Evolutionary conservation across 1,140 invertebrate genomes (phyloP), one percentile per base, ranked within the genome.

Genomic region (Drosophila lowei): DNA sequence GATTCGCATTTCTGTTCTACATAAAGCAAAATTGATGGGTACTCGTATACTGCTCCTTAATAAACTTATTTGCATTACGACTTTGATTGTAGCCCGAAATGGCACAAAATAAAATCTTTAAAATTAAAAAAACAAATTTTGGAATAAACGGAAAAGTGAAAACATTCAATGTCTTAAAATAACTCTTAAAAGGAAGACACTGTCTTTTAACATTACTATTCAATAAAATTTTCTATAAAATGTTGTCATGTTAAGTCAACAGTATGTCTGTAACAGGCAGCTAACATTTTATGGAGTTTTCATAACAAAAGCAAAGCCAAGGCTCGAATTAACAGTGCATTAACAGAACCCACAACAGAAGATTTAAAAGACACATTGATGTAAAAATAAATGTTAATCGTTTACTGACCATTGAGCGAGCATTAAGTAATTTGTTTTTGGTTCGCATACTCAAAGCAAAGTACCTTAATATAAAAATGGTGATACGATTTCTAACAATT

Each of bases 211-310:
- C 23, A 55, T n/a, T 9, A 13, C 30, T 16, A 42, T 11, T 8
- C 64, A 38, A 30, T 23, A 52, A 71, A 58, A 54, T 34, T 6
- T 38, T 38, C 3, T 13, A 11, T 34, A 4, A 7, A 30, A 30
- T 30, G 2, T 30, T 7, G 28, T 8, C 6, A 11, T 34, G 9
- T 11, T 34, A 34, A 34, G 9, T 23, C 6, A 43, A 42, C 53
- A 47, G 52, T 23, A 2, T 16, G 5, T 23, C 2, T n/a, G 5
- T 50, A 41, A 38, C 41, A 49, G 52, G n/a, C 7, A 11, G 6
- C 2, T 60, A 42, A 67, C 63, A 76, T 52, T 55, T 48, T 75
- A 66, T 58, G 64, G 72, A 78, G 46, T 62, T 71, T 66, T 28
- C 13, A 8, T 21, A 18, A 13, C 46, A 47, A 18, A 18, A 11